Conservation (phyloP, 2,797 vertebrate genomes). For the Enteromius mattozi region DNA sequence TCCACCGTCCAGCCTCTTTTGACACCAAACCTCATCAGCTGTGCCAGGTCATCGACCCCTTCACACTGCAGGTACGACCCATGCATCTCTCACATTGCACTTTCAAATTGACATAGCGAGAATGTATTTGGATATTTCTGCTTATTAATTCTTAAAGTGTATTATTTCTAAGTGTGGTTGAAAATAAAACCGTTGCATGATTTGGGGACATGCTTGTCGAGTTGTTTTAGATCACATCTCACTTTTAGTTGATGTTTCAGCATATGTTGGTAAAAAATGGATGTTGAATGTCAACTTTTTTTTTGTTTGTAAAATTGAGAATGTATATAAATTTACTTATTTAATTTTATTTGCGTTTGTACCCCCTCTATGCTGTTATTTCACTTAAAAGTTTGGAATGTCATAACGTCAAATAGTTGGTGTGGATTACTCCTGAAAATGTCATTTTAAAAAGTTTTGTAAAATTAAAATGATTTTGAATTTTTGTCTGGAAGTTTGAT, state of each 20-base stretch:
- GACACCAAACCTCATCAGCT: conserved; percentile 97
- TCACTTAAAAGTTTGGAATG: not conserved
- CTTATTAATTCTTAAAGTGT: not conserved
- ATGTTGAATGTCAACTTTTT: not conserved
- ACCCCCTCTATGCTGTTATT: not conserved
- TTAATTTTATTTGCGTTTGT: not conserved
- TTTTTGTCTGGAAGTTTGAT: not conserved
- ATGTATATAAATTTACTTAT: not conserved
- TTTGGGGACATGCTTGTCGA: not conserved
- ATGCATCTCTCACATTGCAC: not conserved
- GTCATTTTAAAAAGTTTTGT: not conserved
- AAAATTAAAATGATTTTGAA: not conserved
- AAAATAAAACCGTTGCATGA: not conserved
- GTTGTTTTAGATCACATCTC: not conserved
- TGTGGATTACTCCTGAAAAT: not conserved
- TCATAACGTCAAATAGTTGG: not conserved
- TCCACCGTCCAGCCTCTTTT: conserved; percentile 93
- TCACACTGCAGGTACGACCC: conserved; percentile 90
- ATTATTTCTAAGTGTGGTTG: not conserved
- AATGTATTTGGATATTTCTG: not conserved
- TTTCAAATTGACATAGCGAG: not conserved
- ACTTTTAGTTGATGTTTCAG: not conserved
- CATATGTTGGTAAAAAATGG: not conserved
- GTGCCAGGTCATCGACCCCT: conserved; percentile 96
- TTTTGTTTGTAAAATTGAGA: not conserved